Percentiles rank a stretch among this genome's conserved stretches.
These are phyloP conservation scores for Sebastes hubbsi DNA, from an alignment of 2,797 vertebrate species.

Conservation along the genomic window DNA sequence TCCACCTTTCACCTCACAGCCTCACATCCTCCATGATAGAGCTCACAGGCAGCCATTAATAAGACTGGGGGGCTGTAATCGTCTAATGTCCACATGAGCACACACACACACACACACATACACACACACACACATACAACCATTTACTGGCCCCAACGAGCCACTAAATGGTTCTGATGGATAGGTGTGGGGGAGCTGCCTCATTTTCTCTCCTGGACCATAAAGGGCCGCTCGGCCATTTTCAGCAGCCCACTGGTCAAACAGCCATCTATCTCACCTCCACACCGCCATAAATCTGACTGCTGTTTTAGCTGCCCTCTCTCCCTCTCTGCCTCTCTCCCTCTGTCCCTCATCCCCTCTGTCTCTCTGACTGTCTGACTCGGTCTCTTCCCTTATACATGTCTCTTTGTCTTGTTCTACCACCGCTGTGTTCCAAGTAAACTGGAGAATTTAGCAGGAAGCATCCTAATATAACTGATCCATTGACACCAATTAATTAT, in stretches of 20 bases:
- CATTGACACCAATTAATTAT: background rate
- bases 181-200: conserved; percentile 69
- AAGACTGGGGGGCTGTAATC: conserved; percentile 57
- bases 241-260: conserved; percentile 79
- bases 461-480: background rate
- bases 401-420: background rate
- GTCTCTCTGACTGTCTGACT: background rate
- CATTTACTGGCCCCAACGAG: conserved; percentile 77
- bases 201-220: conserved; percentile 76
- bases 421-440: background rate
- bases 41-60: conserved; percentile 41
- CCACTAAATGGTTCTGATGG: conserved; percentile 77
- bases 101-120: conserved; percentile 43
- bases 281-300: conserved; percentile 72
- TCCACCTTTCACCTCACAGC: conserved; percentile 51
- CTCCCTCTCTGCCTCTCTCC: background rate
- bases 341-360: background rate
- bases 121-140: conserved; percentile 59
- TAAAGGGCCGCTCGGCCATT: conserved; percentile 75
- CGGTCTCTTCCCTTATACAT: background rate
- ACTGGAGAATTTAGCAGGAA: background rate
- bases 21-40: conserved; percentile 29
- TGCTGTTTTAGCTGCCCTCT: conserved; percentile 34
- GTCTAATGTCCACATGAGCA: conserved; percentile 70
- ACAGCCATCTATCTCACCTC: conserved; percentile 71